These are phyloP conservation scores for Alsophila aescularia DNA, from an alignment of 2,888 invertebrate species.

Conservation along the genomic window DNA sequence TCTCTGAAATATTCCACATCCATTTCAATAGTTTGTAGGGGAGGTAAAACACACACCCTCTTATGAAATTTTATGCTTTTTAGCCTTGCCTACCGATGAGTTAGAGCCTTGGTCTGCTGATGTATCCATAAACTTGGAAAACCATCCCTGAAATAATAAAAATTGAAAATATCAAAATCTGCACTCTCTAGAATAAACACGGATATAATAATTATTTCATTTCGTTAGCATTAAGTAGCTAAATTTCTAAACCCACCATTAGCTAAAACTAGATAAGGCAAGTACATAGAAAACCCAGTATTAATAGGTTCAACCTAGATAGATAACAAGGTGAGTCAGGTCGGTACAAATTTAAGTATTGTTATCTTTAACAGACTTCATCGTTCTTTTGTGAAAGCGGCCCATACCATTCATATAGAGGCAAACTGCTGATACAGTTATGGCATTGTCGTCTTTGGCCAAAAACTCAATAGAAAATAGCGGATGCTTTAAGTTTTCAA, in stretches of 20 bases:
- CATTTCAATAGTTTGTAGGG: no score
- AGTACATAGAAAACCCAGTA: conserved; percentile 18
- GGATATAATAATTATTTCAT: no score
- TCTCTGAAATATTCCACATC: no score
- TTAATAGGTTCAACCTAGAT: conserved; percentile 25
- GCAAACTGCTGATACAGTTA: neutral
- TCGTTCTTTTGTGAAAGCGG: conserved; percentile 3
- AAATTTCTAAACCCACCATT: neutral
- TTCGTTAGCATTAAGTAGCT: neutral
- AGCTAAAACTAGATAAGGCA: conserved; percentile 5
- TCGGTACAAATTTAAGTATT: conserved; percentile 1
- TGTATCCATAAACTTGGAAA: no score
- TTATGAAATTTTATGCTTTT: no score
- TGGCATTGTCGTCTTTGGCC: neutral
- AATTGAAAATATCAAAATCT: no score
- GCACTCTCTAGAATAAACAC: no score
- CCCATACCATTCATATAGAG: neutral
- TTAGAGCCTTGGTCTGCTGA: no score
- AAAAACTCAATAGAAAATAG: neutral
- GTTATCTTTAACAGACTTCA: conserved; percentile 9
- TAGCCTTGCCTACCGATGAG: no score
- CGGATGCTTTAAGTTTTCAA: no score
- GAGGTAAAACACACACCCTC: no score
- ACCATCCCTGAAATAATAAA: no score
- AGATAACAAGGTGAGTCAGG: conserved; percentile 33